These are phyloP conservation scores for Cenopis cana DNA, from an alignment of 2,888 invertebrate genomes.

Conservation along the genomic window DNA sequence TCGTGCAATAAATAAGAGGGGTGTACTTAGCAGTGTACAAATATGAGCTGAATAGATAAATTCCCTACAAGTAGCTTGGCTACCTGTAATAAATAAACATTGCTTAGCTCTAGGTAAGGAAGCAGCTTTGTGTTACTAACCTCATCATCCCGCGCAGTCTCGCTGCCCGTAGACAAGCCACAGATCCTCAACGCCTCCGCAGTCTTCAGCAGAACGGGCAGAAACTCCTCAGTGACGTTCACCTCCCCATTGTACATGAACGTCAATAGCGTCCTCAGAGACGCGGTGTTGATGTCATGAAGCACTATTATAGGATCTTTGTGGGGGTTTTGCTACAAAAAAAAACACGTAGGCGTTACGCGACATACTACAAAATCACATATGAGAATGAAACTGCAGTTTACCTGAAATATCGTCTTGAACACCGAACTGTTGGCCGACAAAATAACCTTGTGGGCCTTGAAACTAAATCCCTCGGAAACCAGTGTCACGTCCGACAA, in stretches of 20 bases:
- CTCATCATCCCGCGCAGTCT: conserved; percentile 74
- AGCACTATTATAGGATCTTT: conserved; percentile 90
- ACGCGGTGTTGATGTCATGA: conserved; percentile 88
- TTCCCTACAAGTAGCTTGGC: too few species aligned
- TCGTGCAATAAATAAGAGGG: too few species aligned
- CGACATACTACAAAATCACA: conserved; percentile 43
- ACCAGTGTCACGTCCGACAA: conserved; percentile 88
- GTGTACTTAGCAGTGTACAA: too few species aligned
- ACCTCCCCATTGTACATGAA: conserved; percentile 92
- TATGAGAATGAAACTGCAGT: conserved; percentile 34
- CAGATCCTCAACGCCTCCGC: conserved; percentile 89
- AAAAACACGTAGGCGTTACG: conserved; percentile 72
- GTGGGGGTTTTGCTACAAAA: conserved; percentile 89
- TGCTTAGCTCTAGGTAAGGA: too few species aligned
- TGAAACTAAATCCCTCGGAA: conserved; percentile 87
- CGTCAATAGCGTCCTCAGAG: conserved; percentile 87
- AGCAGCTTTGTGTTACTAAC: conserved; percentile 51
- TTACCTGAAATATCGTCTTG: conserved; percentile 87
- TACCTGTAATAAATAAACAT: too few species aligned
- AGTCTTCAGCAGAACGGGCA: conserved; percentile 87
- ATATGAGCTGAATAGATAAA: too few species aligned
- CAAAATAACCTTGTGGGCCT: conserved; percentile 88
- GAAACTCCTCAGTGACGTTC: conserved; percentile 88
- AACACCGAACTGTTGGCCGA: conserved; percentile 89
- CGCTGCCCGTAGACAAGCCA: conserved; percentile 87